Percentiles rank a stretch among this genome's conserved stretches.
Conservation (phyloP, 2,888 invertebrate genomes). For the Pristionchus exspectatus region DNA sequence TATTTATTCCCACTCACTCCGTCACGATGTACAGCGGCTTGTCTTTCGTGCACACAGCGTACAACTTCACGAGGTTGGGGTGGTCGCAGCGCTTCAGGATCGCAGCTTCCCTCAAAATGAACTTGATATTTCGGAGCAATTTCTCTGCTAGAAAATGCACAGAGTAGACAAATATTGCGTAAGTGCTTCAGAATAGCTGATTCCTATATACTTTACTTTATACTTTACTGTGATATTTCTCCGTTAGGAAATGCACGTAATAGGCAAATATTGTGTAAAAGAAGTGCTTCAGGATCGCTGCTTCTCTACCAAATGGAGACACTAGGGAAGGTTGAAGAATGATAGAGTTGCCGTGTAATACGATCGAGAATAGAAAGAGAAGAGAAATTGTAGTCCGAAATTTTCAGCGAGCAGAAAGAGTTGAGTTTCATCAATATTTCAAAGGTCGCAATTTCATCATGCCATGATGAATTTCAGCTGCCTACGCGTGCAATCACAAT, state of each 20-base stretch:
- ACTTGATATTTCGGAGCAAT: too few relatives aligned
- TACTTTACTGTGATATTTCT: too few relatives aligned
- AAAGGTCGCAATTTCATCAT: background rate
- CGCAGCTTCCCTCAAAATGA: conserved; percentile 4
- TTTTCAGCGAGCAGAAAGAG: background rate
- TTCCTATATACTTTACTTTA: too few relatives aligned
- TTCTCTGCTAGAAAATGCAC: background rate
- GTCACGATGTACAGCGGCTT: conserved; percentile 36
- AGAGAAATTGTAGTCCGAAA: background rate
- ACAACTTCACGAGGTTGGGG: conserved; percentile 38
- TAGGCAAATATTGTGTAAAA: too few relatives aligned
- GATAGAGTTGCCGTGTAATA: too few relatives aligned
- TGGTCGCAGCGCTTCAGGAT: conserved; percentile 35
- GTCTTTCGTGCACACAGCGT: conserved; percentile 29
- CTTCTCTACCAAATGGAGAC: background rate
- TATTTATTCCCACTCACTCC: conserved; percentile 3
- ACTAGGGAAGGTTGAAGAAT: too few relatives aligned
- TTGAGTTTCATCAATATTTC: background rate
- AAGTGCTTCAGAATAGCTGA: background rate
- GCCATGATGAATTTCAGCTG: background rate
- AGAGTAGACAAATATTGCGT: too few relatives aligned
- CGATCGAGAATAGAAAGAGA: too few relatives aligned
- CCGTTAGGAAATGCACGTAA: too few relatives aligned
- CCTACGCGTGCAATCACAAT: background rate
- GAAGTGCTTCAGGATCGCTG: background rate